phyloP scores from a whole-genome alignment of 2,888 invertebrate species.

The Drosophila tripunctata region DNA sequence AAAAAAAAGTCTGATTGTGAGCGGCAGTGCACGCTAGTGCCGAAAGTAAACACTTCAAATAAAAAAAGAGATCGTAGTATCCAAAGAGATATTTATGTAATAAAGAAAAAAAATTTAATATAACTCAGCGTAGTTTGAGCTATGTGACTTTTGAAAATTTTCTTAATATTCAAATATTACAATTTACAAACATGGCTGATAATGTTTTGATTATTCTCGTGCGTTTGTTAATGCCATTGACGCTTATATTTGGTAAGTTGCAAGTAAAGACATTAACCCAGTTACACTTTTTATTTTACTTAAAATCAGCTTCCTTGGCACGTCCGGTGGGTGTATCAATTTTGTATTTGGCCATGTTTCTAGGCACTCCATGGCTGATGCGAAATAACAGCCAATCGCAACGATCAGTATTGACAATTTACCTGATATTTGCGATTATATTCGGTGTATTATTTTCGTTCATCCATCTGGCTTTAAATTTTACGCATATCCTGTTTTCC shows the following conservation, averaged over 20 bases:
- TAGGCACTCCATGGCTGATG: constrained; percentile 51
- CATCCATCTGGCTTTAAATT: constrained; percentile 34
- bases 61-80: too few relatives aligned
- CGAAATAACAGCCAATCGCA: constrained; percentile 5
- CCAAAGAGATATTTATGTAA: too few relatives aligned
- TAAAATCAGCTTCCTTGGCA: constrained; percentile 35
- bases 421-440: constrained; percentile 16
- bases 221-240: constrained; percentile 43
- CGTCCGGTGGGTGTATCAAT: constrained; percentile 53
- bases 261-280: too few relatives aligned
- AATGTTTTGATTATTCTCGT: constrained; percentile 28
- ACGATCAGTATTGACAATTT: constrained; percentile 9
- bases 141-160: too few relatives aligned
- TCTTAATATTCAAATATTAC: not conserved
- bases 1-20: too few relatives aligned
- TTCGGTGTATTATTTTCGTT: constrained; percentile 21
- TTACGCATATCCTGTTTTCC: constrained; percentile 15
- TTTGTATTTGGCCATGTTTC: constrained; percentile 52
- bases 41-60: too few relatives aligned
- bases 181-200: constrained; percentile 32
- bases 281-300: too few relatives aligned
- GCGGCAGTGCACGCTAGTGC: too few relatives aligned
- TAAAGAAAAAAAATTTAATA: too few relatives aligned
- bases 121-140: too few relatives aligned
- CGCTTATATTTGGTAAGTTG: constrained; percentile 51